Base-by-base conservation (phyloP, 1,140 invertebrate genomes). In the Cydia splendana region DNA sequence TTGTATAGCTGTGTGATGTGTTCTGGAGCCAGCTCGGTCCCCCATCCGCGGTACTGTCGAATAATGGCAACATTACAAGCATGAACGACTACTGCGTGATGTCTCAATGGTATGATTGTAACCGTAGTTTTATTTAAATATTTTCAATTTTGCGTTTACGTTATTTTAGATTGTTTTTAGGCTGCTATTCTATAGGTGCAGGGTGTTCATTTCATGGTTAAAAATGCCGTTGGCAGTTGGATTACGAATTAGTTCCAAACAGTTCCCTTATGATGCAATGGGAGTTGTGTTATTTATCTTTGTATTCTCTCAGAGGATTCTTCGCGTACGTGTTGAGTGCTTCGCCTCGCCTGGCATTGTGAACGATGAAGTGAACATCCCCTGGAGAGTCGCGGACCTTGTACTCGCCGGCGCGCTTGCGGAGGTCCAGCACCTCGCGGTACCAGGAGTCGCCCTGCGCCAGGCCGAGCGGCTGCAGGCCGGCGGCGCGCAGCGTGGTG, bases 321-420 rank as follows among this genome's bases (percentile, higher is more conserved):
- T 67, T 67, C 28, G 65, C 24, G 12, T 10, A 34, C 10, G 4
- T 71, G 1, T 34, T 20, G 24, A 38, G 30, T 69, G 30, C 67
- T 71, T n/a, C n/a, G 67, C 38, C 67, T 38, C 38, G 67, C 5
- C 34, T n/a, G 34, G 67, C 67, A 71, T 71, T 20, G 15, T 71
- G n/a, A 71, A 71, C 67, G 67, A 71, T 71, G 67, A 71, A 71
- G 38, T 71, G 76, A 78, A 77, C 75, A 80, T 71, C 79, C 69
- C 74, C n/a, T 65, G 20, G 12, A 78, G 78, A 76, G 81, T 81
- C 84, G 88, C 92, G 93, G 94, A 97, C 97, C 95, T 98, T 98
- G 93, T 98, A 98, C 92, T 98, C 97, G 84, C 97, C 97, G 88
- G 97, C 97, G 90, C 98, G 97, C 91, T 97, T 97, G 84, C 97